These are phyloP conservation scores for Sipha maydis DNA, from an alignment of 2,888 invertebrate species.

Conservation along the genomic window DNA sequence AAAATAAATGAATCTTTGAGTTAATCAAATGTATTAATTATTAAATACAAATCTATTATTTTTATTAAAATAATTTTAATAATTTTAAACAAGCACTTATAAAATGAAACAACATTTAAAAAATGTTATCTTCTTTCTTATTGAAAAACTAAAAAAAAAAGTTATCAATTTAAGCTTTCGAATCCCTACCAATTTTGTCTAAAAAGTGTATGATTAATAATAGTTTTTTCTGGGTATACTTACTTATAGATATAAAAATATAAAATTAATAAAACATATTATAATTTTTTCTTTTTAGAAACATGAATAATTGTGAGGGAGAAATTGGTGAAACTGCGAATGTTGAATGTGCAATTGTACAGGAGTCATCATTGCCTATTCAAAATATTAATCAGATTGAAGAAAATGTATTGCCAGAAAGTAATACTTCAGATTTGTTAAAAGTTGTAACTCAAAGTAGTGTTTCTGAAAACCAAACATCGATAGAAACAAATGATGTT, in stretches of 20 bases:
- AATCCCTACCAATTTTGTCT: neutral
- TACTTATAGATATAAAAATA: no score
- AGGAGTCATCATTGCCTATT: neutral
- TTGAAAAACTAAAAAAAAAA: neutral
- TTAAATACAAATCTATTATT: no score
- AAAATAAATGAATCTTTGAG: no score
- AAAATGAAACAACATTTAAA: no score
- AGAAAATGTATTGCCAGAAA: neutral
- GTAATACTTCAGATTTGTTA: constrained; percentile 1
- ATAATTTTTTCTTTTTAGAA: constrained; percentile 17
- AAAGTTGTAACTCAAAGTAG: constrained; percentile 2
- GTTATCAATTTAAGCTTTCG: no score
- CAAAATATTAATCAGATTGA: neutral
- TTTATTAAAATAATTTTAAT: no score
- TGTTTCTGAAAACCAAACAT: constrained; percentile 13
- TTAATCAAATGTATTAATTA: no score
- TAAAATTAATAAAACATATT: neutral
- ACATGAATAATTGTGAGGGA: constrained; percentile 35
- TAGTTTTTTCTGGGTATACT: no score
- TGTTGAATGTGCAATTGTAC: neutral
- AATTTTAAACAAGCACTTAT: no score
- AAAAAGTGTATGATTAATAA: no score
- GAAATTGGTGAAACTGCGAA: neutral
- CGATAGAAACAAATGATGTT: neutral
- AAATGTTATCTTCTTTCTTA: no score